Conservation (phyloP, 2,888 invertebrate species). For the Sminthurides aquaticus region DNA sequence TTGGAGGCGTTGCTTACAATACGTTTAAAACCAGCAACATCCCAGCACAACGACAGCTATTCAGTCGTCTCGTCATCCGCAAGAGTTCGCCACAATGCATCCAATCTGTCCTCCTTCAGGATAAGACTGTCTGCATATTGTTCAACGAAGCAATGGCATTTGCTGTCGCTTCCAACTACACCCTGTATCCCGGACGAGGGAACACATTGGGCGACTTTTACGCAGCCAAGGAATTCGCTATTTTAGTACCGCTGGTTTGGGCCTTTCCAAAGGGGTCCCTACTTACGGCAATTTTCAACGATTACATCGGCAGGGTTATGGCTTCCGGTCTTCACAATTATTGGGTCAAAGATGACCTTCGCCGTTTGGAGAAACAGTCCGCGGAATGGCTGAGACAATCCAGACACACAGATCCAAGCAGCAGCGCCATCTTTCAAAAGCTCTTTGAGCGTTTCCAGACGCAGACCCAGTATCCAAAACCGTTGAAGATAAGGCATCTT, state of each 20-base stretch:
- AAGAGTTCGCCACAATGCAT: slow-evolving; percentile 21
- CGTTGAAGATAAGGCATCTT: slow-evolving; percentile 16
- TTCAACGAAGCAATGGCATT: slow-evolving; percentile 19
- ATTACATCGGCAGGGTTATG: slow-evolving; percentile 7
- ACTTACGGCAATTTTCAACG: slow-evolving; percentile 12
- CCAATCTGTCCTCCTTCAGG: slow-evolving; percentile 12
- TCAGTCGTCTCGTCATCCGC: slow-evolving; percentile 9
- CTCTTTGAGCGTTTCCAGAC: slow-evolving; percentile 2
- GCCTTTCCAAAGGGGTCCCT: slow-evolving; percentile 25
- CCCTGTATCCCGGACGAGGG: slow-evolving; percentile 2
- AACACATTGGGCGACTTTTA: slow-evolving; percentile 6
- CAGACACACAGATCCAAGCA: background rate
- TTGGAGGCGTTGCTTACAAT: slow-evolving; percentile 26
- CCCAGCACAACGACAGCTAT: slow-evolving; percentile 19
- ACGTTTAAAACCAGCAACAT: slow-evolving; percentile 18
- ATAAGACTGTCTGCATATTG: slow-evolving; percentile 21
- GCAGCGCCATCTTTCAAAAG: slow-evolving; percentile 13
- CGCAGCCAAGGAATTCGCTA: slow-evolving; percentile 24
- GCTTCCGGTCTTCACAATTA: slow-evolving; percentile 17
- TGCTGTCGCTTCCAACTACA: slow-evolving; percentile 24
- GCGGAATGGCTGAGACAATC: slow-evolving; percentile 4
- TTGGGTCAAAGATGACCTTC: slow-evolving; percentile 14
- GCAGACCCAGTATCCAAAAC: slow-evolving; percentile 10
- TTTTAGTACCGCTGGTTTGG: slow-evolving; percentile 24
- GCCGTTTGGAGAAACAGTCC: slow-evolving; percentile 3